Base-by-base conservation (phyloP, 2,888 invertebrate genomes). In the Stenodema calcarata region DNA sequence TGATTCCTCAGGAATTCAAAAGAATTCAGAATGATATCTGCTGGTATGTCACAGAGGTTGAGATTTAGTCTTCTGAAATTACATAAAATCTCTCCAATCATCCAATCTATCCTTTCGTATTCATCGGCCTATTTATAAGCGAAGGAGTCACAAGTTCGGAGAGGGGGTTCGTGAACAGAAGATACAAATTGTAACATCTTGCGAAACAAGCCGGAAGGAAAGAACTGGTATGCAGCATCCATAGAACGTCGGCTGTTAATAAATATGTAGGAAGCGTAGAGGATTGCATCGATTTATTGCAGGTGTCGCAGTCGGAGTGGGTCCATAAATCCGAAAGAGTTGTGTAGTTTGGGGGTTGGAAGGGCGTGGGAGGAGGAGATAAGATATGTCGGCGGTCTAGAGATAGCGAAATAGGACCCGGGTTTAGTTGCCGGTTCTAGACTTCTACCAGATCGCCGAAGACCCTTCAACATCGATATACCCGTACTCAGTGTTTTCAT, bases 271-370 rank as follows among this genome's bases (percentile, higher is more conserved):
- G 78, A 44, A 78, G 78, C 78, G 44, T 78, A 78, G 42, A 44
- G 44, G 78, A 78, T 78, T 44, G 78, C 78, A 78, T 78, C 78
- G 78, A 78, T 78, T 78, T 78, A 78, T 78, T 42, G 78, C 78
- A 78, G 78, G 78, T 78, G 78, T 44, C 41, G 78, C 78, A 78
- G 78, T 78, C 78, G 44, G 73, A 78, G 78, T 78, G 78, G 78
- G 78, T 78, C 78, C 78, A 78, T 78, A 78, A 78, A 78, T 78
- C 47, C 44, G 44, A 78, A 78, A 78, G 78, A 78, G 78, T 78
- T 78, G 78, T 78, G 78, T 35, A 44, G 41, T 14, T 27, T 27
- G 62, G 62, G 18, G 62, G 62, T 18, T 27, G 27, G 11, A 23
- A 11, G 62, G 18, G 41, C 27, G 1, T 6, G 69, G n/a, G 62